Base-by-base conservation (phyloP, 2,113 vertebrate species). In the Poeciliopsis turrubarensis region DNA sequence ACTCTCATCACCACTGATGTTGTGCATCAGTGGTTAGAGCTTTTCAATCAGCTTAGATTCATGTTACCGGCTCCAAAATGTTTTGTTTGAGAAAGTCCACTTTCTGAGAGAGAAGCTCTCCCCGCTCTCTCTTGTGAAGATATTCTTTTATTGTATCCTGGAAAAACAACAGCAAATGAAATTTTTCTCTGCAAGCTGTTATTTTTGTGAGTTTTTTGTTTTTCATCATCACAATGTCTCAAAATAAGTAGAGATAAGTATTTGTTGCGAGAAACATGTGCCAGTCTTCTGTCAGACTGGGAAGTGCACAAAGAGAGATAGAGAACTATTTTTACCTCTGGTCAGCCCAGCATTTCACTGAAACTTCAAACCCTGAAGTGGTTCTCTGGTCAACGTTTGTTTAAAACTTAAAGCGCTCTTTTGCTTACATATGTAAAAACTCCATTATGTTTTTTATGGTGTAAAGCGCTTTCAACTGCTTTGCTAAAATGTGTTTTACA, bases 31-130 rank as follows among this genome's bases (percentile, higher is more conserved):
- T 29, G 29, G 29, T 5, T 73, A 4, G 25, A 66, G 19, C 14
- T 65, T 70, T 78, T 54, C 41, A 63, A 51, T 19, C 3, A 66
- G 26, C 22, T 34, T 22, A 5, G 61, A n/a, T 1, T 29, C 1
- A 25, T 60, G 47, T 88, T 94, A 98, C 98, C 94, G 89, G 94
- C 85, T 86, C 93, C 25, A 97, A 82, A 54, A 98, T 79, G 47
- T 88, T 92, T 29, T 94, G 80, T 75, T 92, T 94, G 9, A 98
- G 89, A 34, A 76, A 90, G 41, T 91, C 90, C 3, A 88, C 89
- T 86, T 91, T 97, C 88, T 99, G 97, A 37, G 88, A 65, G 4
- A 94, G 60, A 32, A 98, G 96, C 14, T 97, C 93, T 4, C 97
- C 98, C 70, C 83, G 92, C 9, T 95, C 94, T 79, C 91, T 95